A percentile compares a stretch with the other conserved stretches of the same genome.
Evolutionary conservation across 1,140 invertebrate genomes (phyloP).

Genomic region (Formica exsecta): DNA sequence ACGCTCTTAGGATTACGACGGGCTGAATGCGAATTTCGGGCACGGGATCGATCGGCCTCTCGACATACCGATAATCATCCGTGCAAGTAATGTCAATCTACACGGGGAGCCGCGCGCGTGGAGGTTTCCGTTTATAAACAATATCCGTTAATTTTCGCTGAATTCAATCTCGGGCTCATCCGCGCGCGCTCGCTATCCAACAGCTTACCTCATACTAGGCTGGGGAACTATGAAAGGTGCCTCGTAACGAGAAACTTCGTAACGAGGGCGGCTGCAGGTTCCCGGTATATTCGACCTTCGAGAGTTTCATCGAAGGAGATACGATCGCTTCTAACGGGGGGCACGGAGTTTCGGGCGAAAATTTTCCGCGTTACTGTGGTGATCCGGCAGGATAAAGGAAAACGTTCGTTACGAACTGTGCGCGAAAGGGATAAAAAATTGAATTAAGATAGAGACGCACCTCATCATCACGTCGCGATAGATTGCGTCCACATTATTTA

Average conservation of each 20-base stretch:
- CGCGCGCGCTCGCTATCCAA: constrained; percentile 27
- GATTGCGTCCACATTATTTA: too few relatives aligned
- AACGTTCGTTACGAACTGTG: neutral
- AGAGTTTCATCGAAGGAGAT: constrained; percentile 52
- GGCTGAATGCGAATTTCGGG: constrained; percentile 30
- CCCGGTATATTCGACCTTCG: constrained; percentile 52
- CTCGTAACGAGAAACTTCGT: constrained; percentile 65
- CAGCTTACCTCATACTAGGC: constrained; percentile 36
- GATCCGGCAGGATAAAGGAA: constrained; percentile 14
- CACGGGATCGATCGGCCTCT: constrained; percentile 36
- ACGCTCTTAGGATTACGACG: constrained; percentile 41
- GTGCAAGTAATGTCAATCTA: constrained; percentile 64
- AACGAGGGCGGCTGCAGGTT: constrained; percentile 55
- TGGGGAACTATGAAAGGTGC: constrained; percentile 31
- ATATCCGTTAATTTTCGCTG: constrained; percentile 70
- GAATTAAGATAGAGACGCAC: neutral
- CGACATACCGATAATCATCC: constrained; percentile 64
- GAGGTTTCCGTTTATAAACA: constrained; percentile 64
- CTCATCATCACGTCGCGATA: too few relatives aligned
- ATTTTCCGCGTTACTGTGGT: constrained; percentile 50
- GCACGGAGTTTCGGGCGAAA: constrained; percentile 17
- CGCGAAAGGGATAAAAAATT: neutral
- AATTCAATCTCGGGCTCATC: constrained; percentile 66
- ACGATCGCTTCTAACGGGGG: constrained; percentile 51
- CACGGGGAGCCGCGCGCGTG: neutral